Evolutionary conservation across 2,113 vertebrate species (phyloP).

Genomic region (Geothlypis trichas): DNA sequence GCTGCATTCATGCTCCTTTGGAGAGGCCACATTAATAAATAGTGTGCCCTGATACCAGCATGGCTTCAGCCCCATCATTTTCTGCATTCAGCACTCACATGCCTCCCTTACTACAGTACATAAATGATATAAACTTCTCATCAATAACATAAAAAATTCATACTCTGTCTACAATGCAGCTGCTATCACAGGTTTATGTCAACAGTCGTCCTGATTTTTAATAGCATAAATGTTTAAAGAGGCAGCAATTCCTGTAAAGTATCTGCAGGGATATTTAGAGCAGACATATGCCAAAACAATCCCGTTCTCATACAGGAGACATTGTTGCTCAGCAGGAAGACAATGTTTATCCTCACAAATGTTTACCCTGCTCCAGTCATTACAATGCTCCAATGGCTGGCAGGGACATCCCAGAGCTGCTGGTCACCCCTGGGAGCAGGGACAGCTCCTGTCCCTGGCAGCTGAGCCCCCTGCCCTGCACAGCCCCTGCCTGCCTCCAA

Average conservation of each 20-base stretch:
- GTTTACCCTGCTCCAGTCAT: conserved; percentile 32
- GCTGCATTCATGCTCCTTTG: not conserved
- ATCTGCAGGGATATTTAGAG: conserved; percentile 54
- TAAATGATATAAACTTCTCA: conserved; percentile 69
- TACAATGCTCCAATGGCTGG: not conserved
- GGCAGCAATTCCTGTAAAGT: conserved; percentile 62
- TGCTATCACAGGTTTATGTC: conserved; percentile 69
- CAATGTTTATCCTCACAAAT: conserved; percentile 48
- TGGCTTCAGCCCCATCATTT: not conserved
- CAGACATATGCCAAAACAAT: conserved; percentile 49
- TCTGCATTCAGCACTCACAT: conserved; percentile 41
- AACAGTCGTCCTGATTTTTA: conserved; percentile 68
- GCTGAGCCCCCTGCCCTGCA: not conserved
- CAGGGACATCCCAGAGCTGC: not conserved
- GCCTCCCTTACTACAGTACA: conserved; percentile 44
- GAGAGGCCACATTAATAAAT: conserved; percentile 16
- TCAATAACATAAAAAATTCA: conserved; percentile 74
- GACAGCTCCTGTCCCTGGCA: not conserved
- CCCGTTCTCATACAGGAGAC: conserved; percentile 48
- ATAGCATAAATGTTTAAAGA: conserved; percentile 74
- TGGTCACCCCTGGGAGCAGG: not conserved
- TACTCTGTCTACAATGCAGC: conserved; percentile 59
- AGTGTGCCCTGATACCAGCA: not conserved
- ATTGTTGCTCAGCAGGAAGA: conserved; percentile 64
- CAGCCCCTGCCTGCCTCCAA: not conserved